Percentiles rank a stretch among this genome's conserved stretches.
Conservation (phyloP, 2,797 vertebrate species). For the Lagorchestes hirsutus region DNA sequence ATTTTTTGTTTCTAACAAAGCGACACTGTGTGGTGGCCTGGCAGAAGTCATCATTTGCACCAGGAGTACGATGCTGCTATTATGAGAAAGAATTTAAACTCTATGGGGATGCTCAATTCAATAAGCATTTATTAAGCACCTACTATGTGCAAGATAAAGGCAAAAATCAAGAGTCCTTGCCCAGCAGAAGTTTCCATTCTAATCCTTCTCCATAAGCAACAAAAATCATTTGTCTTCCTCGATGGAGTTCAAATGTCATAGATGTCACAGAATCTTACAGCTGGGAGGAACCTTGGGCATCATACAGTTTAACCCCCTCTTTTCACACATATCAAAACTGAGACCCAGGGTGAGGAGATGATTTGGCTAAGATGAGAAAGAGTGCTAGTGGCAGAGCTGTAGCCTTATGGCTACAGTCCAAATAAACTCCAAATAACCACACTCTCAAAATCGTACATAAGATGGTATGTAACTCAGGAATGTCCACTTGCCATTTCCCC, state of each 20-base stretch:
- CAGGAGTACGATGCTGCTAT: not conserved
- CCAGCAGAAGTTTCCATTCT: not conserved
- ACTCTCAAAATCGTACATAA: slow-evolving; percentile 12
- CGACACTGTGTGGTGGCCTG: not conserved
- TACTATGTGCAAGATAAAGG: not conserved
- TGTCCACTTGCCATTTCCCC: not conserved
- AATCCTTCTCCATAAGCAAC: not conserved
- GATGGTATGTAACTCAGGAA: slow-evolving; percentile 14
- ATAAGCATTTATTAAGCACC: not conserved
- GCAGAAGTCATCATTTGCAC: not conserved
- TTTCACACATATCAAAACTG: not conserved
- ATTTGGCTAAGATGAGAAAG: not conserved
- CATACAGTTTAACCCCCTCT: not conserved
- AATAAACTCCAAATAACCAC: not conserved
- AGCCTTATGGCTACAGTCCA: not conserved
- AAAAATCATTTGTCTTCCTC: not conserved
- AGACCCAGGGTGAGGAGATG: not conserved
- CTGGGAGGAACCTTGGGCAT: not conserved
- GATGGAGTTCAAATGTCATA: not conserved
- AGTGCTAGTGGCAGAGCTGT: not conserved
- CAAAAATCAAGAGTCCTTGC: not conserved
- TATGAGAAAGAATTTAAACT: not conserved
- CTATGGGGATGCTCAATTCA: not conserved
- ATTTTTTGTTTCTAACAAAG: not conserved
- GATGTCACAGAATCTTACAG: not conserved